These are phyloP conservation scores for Molanna angustata DNA, from an alignment of 2,888 invertebrate genomes.

Conservation along the genomic window DNA sequence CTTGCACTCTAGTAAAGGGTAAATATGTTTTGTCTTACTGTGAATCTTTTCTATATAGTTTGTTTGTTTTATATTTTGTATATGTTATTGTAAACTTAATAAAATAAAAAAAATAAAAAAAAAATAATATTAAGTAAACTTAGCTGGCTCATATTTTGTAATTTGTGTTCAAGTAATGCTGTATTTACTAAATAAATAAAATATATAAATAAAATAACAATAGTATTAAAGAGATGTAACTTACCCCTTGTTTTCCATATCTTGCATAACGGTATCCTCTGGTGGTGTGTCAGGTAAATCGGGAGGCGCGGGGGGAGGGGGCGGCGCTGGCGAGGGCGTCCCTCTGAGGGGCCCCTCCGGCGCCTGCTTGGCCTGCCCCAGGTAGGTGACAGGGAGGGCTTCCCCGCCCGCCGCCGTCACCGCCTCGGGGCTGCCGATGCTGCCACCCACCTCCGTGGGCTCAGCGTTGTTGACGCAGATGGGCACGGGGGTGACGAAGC, in stretches of 20 bases:
- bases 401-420: constrained; percentile 7
- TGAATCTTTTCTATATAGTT: too few relatives aligned
- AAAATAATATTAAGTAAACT: too few relatives aligned
- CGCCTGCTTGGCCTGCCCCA: constrained; percentile 31
- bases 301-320: constrained; percentile 20
- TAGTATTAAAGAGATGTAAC: constrained; percentile 1
- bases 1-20: too few relatives aligned
- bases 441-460: constrained; percentile 8
- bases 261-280: constrained; percentile 14
- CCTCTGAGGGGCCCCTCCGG: constrained; percentile 24
- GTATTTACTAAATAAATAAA: too few relatives aligned
- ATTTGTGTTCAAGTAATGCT: too few relatives aligned
- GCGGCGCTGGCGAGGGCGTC: constrained; percentile 15
- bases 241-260: constrained; percentile 28
- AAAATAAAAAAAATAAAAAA: too few relatives aligned
- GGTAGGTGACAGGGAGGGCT: constrained; percentile 24
- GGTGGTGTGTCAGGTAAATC: too few relatives aligned
- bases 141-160: too few relatives aligned
- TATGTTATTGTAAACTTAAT: too few relatives aligned
- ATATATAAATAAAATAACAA: too few relatives aligned
- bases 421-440: constrained; percentile 4
- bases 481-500: constrained; percentile 29
- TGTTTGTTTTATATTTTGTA: too few relatives aligned
- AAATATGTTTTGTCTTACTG: too few relatives aligned
- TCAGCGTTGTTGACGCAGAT: constrained; percentile 22